Conservation (phyloP, 2,888 invertebrate species). For the Schizotus pectinicornis region DNA sequence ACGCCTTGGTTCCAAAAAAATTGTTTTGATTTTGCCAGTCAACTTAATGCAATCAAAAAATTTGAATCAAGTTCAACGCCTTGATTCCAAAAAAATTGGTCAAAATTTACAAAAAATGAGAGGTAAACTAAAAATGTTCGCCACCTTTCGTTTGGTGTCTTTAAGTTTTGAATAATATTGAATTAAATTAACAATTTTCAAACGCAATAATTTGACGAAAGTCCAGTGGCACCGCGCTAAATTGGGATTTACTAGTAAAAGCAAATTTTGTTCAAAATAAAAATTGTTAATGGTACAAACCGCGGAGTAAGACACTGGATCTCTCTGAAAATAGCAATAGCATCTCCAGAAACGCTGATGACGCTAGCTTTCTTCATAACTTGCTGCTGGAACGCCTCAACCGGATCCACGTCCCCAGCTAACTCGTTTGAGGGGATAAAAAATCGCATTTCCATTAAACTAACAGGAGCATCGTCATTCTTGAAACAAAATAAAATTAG, state of each 20-base stretch:
- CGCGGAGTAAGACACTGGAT: constrained; percentile 98
- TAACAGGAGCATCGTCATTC: constrained; percentile 98
- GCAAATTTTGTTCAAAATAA: background rate
- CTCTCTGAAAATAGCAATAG: constrained; percentile 95
- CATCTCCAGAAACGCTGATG: constrained; percentile 96
- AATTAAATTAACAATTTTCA: too few species aligned
- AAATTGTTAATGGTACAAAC: constrained; percentile 56
- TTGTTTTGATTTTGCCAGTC: too few species aligned
- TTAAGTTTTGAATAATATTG: too few species aligned
- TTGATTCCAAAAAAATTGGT: background rate
- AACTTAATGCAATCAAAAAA: constrained; percentile 65
- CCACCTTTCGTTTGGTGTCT: too few species aligned
- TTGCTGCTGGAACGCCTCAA: constrained; percentile 96
- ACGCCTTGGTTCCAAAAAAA: too few species aligned
- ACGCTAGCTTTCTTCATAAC: constrained; percentile 98
- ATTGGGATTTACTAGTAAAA: too few species aligned
- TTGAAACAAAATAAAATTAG: constrained; percentile 56
- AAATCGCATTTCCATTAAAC: constrained; percentile 96
- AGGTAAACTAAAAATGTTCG: too few species aligned
- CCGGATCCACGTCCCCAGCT: constrained; percentile 87
- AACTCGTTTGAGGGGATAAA: constrained; percentile 93
- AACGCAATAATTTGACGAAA: too few species aligned
- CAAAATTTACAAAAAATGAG: background rate
- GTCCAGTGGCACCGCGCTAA: too few species aligned
- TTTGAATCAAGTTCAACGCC: background rate